A percentile compares a stretch with the other conserved stretches of the same genome.
These are phyloP conservation scores for Ctenicera cuprea DNA, from an alignment of 2,888 invertebrate genomes.

Conservation along the genomic window DNA sequence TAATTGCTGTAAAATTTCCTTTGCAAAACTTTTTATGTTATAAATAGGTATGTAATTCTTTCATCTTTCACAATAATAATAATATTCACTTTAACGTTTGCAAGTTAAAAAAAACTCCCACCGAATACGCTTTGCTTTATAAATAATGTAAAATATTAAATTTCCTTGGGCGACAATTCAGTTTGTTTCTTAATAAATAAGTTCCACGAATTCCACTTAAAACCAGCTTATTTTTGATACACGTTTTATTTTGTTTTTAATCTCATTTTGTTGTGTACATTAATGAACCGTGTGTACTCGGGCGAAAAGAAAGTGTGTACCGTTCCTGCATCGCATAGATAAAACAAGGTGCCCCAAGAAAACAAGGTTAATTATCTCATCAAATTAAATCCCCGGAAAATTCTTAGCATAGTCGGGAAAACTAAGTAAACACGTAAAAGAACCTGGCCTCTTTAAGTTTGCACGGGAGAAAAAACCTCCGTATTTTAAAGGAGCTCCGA, in stretches of 20 bases:
- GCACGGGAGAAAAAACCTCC: not conserved
- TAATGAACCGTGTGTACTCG: slow-evolving; percentile 5
- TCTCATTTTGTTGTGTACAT: slow-evolving; percentile 15
- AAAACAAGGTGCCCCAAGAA: not conserved
- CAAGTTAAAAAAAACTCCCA: no score
- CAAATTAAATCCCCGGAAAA: slow-evolving; percentile 26
- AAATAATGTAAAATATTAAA: no score
- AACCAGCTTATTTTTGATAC: slow-evolving; percentile 3
- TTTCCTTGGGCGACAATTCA: no score
- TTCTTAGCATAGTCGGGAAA: slow-evolving; percentile 4
- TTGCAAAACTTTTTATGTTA: no score
- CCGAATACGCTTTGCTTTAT: no score
- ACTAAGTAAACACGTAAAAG: not conserved
- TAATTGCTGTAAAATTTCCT: no score
- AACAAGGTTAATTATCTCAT: slow-evolving; percentile 34
- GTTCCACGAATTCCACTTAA: no score
- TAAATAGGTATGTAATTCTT: no score
- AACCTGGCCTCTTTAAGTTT: not conserved
- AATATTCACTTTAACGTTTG: no score
- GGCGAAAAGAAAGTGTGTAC: slow-evolving; percentile 4
- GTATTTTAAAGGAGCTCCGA: not conserved
- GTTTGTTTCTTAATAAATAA: no score
- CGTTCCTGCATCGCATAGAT: slow-evolving; percentile 18
- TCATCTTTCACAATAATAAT: no score
- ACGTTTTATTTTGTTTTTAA: slow-evolving; percentile 24